phyloP scores from a whole-genome alignment of 2,888 invertebrate species.

The Folsomia candida region DNA sequence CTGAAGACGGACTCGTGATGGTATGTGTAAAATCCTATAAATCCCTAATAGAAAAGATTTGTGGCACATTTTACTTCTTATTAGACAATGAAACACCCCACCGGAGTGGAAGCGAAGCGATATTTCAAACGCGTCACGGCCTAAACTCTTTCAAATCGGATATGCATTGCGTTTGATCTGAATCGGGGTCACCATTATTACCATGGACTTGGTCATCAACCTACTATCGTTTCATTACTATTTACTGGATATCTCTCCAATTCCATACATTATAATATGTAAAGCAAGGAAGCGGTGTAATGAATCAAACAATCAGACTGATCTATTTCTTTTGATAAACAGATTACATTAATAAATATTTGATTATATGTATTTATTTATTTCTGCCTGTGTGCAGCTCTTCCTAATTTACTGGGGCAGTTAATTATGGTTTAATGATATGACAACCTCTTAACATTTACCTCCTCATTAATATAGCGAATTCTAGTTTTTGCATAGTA shows the following conservation, averaged over 20 bases:
- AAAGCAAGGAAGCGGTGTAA: too few species aligned
- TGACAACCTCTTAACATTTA: too few species aligned
- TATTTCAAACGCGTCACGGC: constrained; percentile 34
- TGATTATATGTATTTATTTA: too few species aligned
- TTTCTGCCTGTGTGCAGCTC: too few species aligned
- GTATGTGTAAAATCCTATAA: constrained; percentile 46
- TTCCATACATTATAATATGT: too few species aligned
- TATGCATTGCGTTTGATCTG: too few species aligned
- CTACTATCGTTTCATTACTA: neutral
- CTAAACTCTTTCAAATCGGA: constrained; percentile 18
- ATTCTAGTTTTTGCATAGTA: too few species aligned
- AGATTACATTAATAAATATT: neutral
- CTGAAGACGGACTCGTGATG: constrained; percentile 53
- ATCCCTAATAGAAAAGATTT: neutral
- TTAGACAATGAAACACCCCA: constrained; percentile 40
- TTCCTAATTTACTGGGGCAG: too few species aligned
- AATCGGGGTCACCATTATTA: too few species aligned
- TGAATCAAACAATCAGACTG: neutral
- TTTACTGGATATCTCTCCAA: neutral
- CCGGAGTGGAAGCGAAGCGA: constrained; percentile 34
- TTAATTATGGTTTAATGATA: too few species aligned
- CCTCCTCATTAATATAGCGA: too few species aligned
- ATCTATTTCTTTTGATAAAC: neutral
- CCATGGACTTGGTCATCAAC: too few species aligned
- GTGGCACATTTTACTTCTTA: constrained; percentile 13